Percentiles rank a stretch among this genome's conserved stretches.
phyloP scores from a whole-genome alignment of 2,113 vertebrate genomes.

The Halcyon senegalensis region DNA sequence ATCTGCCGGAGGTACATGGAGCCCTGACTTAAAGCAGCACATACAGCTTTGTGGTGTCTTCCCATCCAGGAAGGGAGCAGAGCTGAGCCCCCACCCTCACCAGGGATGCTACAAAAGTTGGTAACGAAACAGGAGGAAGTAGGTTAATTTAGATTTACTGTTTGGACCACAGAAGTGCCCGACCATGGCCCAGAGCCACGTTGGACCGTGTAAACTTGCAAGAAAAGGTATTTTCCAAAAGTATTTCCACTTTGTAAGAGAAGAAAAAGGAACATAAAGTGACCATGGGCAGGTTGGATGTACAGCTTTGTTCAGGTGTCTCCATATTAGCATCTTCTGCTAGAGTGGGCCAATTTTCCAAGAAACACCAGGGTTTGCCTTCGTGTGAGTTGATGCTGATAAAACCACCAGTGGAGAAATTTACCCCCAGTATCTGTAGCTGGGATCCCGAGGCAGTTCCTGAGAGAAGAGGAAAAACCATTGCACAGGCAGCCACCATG shows the following conservation, averaged over 20 bases:
- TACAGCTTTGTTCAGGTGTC: not conserved
- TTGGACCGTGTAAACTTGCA: not conserved
- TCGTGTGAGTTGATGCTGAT: not conserved
- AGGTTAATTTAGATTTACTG: not conserved
- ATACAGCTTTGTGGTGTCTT: not conserved
- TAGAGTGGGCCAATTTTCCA: not conserved
- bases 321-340: not conserved
- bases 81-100: not conserved
- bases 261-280: not conserved
- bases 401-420: not conserved
- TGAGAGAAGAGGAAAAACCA: not conserved
- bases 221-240: not conserved
- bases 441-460: not conserved
- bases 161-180: not conserved
- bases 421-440: not conserved
- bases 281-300: not conserved
- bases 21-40: not conserved
- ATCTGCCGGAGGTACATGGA: not conserved
- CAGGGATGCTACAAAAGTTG: not conserved
- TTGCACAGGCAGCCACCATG: not conserved
- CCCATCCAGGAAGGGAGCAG: not conserved
- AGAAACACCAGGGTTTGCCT: not conserved
- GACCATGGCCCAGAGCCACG: not conserved
- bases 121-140: not conserved
- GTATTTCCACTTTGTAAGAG: not conserved